A percentile compares a stretch with the other conserved stretches of the same genome.
These are phyloP conservation scores for Belgica antarctica DNA, from an alignment of 2,888 invertebrate species.

Conservation along the genomic window DNA sequence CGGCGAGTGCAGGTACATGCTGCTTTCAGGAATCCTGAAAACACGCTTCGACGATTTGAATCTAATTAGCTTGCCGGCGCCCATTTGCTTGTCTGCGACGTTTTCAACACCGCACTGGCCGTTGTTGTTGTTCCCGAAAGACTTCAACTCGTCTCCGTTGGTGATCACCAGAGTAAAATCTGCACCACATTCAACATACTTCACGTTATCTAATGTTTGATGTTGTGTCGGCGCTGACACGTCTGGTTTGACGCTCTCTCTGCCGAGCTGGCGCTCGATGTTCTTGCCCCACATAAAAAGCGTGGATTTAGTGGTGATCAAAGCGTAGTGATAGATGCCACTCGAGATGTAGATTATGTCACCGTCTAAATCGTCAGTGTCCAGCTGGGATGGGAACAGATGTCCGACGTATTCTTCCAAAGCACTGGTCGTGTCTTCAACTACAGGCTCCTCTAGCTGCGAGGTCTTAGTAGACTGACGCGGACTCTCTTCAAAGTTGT, in stretches of 20 bases:
- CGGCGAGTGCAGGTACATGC: conserved; percentile 53
- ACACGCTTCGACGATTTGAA: conserved; percentile 54
- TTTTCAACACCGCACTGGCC: conserved; percentile 55
- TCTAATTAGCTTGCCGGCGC: conserved; percentile 52
- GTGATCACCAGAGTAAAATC: conserved; percentile 55
- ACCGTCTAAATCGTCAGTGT: conserved; percentile 63
- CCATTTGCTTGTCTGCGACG: conserved; percentile 49
- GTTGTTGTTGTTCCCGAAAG: conserved; percentile 55
- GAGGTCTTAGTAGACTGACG: too few species aligned
- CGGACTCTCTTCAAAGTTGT: too few species aligned
- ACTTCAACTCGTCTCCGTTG: conserved; percentile 53
- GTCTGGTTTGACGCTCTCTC: conserved; percentile 53
- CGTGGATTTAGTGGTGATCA: conserved; percentile 68
- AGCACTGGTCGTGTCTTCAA: neutral
- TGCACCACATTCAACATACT: conserved; percentile 55
- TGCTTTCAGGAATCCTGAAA: conserved; percentile 53
- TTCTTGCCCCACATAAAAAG: conserved; percentile 86
- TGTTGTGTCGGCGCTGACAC: conserved; percentile 52
- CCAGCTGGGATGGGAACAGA: conserved; percentile 62
- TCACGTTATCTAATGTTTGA: conserved; percentile 52
- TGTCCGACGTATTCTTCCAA: conserved; percentile 54
- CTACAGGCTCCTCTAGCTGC: neutral
- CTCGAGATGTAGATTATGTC: conserved; percentile 63
- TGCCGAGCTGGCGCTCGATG: conserved; percentile 83
- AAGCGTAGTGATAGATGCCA: conserved; percentile 80